A percentile compares a stretch with the other conserved stretches of the same genome.
Conservation (phyloP, 2,888 invertebrate species). For the Troglohyphantes excavatus region DNA sequence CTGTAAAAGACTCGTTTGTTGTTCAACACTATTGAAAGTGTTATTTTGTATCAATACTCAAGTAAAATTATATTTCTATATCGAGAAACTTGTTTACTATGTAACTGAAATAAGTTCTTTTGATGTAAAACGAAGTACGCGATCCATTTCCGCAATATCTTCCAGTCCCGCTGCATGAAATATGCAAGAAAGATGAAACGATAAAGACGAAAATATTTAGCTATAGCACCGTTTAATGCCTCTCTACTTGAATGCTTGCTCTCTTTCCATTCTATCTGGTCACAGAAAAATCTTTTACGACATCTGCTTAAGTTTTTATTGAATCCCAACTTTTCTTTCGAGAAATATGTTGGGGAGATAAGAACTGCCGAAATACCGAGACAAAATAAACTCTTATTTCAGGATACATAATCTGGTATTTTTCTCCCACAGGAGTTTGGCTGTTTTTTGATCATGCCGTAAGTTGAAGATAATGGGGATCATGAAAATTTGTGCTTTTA, state of each 20-base stretch:
- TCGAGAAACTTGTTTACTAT: background rate
- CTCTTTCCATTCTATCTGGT: background rate
- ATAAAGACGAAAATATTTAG: background rate
- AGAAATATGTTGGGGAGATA: conserved; percentile 25
- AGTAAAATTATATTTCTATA: background rate
- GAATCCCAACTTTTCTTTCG: conserved; percentile 25
- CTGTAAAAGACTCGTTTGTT: too few relatives aligned
- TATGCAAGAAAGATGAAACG: background rate
- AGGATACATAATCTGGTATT: conserved; percentile 15
- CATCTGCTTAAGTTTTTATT: conserved; percentile 29
- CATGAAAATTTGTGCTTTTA: too few relatives aligned
- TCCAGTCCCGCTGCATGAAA: too few relatives aligned
- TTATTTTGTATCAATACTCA: too few relatives aligned
- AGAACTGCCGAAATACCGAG: conserved; percentile 11
- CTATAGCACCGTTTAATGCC: background rate
- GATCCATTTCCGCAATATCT: background rate
- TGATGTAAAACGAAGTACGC: background rate
- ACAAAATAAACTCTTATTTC: conserved; percentile 11
- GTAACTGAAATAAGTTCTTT: background rate
- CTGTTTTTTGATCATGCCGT: too few relatives aligned
- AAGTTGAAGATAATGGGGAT: too few relatives aligned
- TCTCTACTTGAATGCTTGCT: conserved; percentile 7
- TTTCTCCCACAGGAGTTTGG: background rate
- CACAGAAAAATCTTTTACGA: conserved; percentile 20
- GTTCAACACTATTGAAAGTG: too few relatives aligned